Evolutionary conservation across 2,888 invertebrate species (phyloP), one percentile per base, ranked within the genome.

Genomic region (Ecdyonurus torrentis): DNA sequence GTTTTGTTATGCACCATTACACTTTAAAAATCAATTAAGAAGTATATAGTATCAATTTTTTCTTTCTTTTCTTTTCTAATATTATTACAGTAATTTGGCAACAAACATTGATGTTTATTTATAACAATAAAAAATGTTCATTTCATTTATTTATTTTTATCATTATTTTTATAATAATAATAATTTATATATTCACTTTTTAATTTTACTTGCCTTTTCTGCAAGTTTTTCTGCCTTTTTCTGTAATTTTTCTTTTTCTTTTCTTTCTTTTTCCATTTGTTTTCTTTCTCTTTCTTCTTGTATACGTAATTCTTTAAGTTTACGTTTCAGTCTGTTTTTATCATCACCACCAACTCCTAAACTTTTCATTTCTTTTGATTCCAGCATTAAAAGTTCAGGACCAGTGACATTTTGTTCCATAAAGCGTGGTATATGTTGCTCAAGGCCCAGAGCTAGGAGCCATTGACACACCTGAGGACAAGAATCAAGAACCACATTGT

Each of bases 351-450:
- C 80, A 60, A 91, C 84, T 59, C 90, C 90, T 59, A 91, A 80
- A 67, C 86, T 83, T 78, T 97, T 98, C 67, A 98, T 84, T 76
- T 93, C 94, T 64, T 90, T 85, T 0, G 94, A 91, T 72, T 95
- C 94, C 63, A 98, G 79, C 66, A 89, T 85, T 59, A 98, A 78
- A 63, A 98, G 79, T 62, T 90, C 86, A 50, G 84, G 81, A 22
- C 98, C 98, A 74, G 90, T 91, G 62, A 98, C 88, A 71, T 89
- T 88, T 70, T 91, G 86, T 70, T 91, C 89, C 62, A 89, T 84
- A 74, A 96, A 93, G 70, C 90, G 89, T 60, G 89, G 83, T 69
- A 90, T 87, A 77, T 91, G 89, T 64, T 90, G 86, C 73, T 94
- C 93, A 72, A 96, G 78, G 52, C 92, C 81, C 63, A 82, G 72